phyloP scores from a whole-genome alignment of 2,113 vertebrate genomes.

The Lepidothrix coronata region DNA sequence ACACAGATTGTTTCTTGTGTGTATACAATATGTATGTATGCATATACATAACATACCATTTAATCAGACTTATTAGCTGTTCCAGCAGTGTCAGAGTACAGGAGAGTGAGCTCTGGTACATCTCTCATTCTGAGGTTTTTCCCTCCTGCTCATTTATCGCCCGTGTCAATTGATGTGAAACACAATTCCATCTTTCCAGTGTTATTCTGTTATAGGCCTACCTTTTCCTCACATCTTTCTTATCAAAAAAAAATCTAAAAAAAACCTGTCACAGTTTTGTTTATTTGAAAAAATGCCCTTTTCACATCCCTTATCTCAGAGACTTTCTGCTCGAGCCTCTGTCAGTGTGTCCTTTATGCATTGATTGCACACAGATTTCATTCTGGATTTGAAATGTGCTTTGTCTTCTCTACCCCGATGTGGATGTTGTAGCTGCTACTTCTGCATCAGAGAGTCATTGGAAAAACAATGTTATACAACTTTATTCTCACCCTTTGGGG shows the following conservation, averaged over 20 bases:
- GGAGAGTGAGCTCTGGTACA: background rate
- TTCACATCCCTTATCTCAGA: background rate
- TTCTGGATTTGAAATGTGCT: background rate
- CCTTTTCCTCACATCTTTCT: background rate
- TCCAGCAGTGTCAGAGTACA: background rate
- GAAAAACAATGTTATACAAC: background rate
- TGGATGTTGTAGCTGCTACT: background rate
- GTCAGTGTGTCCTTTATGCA: background rate
- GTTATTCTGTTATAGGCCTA: background rate
- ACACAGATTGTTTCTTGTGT: background rate
- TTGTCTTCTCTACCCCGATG: background rate
- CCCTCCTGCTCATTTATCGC: background rate
- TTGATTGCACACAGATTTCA: background rate
- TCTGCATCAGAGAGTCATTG: background rate
- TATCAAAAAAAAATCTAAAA: background rate
- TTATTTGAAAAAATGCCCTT: conserved; percentile 23
- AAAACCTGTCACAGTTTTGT: background rate
- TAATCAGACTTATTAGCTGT: background rate
- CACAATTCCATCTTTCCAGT: background rate
- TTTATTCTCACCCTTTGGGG: background rate
- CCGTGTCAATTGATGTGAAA: background rate
- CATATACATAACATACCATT: background rate
- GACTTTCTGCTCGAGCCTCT: background rate
- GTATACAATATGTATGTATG: background rate
- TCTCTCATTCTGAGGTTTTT: background rate